Conservation (phyloP, 2,888 invertebrate genomes). For the Thymelicus sylvestris region DNA sequence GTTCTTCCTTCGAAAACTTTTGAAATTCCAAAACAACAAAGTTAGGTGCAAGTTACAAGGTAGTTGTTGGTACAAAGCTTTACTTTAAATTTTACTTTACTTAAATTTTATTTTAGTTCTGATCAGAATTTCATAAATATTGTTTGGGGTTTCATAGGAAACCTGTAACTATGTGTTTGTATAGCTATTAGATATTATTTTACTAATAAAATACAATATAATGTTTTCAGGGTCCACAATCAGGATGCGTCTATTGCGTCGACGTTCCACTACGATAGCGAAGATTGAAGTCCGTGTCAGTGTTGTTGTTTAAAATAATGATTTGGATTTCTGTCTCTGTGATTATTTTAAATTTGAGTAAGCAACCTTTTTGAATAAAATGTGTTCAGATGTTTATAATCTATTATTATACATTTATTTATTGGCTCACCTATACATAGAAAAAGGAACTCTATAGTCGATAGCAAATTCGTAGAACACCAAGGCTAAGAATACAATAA, state of each 20-base stretch:
- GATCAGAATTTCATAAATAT: no score
- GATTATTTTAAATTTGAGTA: neutral
- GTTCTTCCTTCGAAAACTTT: neutral
- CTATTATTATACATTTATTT: neutral
- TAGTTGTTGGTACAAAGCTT: no score
- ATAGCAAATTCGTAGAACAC: no score
- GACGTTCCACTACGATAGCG: slow-evolving; percentile 59
- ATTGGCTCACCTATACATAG: neutral
- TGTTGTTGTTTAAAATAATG: slow-evolving; percentile 18
- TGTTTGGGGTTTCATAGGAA: no score
- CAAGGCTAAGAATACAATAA: no score
- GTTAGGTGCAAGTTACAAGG: no score
- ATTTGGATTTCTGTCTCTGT: neutral
- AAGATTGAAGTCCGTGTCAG: slow-evolving; percentile 26
- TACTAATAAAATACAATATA: neutral
- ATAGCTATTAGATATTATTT: neutral
- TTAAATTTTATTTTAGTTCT: no score
- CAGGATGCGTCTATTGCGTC: slow-evolving; percentile 58
- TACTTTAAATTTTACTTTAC: no score
- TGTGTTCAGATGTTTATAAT: neutral
- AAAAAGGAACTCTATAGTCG: no score
- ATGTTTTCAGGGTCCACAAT: slow-evolving; percentile 60
- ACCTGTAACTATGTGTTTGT: neutral
- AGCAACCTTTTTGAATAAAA: neutral
- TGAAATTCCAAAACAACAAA: no score